Base-by-base conservation (phyloP, 1,140 invertebrate genomes). In the Calosoma granatense region DNA sequence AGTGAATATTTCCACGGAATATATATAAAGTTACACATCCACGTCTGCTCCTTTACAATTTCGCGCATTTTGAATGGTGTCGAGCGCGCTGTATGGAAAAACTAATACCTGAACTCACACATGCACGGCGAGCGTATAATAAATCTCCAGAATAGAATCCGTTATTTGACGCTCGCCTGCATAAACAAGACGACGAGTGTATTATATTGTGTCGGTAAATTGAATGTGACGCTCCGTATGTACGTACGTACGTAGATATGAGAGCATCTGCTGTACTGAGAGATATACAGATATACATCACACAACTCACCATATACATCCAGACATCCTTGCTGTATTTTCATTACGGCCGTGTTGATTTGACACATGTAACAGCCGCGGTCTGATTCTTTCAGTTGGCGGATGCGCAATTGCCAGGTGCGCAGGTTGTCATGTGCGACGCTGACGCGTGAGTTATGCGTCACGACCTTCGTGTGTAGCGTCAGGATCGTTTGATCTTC, bases 271-370 rank as follows among this genome's bases (percentile, higher is more conserved):
- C n/a, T n/a, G n/a, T n/a, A n/a, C n/a, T n/a, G n/a, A n/a, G n/a
- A n/a, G n/a, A n/a, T n/a, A n/a, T n/a, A n/a, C n/a, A n/a, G n/a
- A n/a, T n/a, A n/a, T n/a, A n/a, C n/a, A n/a, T n/a, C n/a, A n/a
- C n/a, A n/a, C 12, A 52, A 64, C 81, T 80, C 74, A 88, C 86
- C 83, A 59, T 84, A 78, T 51, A 88, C 83, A 63, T 86, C 81
- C 30, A 88, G 71, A 67, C 84, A 86, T 15, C 83, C 86, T 4
- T 82, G 67, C 61, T 81, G 78, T 53, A 79, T 81, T 64, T 80
- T 83, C 78, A 87, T 83, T n/a, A 81, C 75, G 52, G 75, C 77
- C 17, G 85, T 85, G 72, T 87, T 88, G 59, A 87, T 81, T 68
- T 84, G 80, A 65, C 80, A 83, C 76, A 83, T 81, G 67, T 84